These are phyloP conservation scores for Gymnoscopelus braueri DNA, from an alignment of 2,797 vertebrate species.

Conservation along the genomic window DNA sequence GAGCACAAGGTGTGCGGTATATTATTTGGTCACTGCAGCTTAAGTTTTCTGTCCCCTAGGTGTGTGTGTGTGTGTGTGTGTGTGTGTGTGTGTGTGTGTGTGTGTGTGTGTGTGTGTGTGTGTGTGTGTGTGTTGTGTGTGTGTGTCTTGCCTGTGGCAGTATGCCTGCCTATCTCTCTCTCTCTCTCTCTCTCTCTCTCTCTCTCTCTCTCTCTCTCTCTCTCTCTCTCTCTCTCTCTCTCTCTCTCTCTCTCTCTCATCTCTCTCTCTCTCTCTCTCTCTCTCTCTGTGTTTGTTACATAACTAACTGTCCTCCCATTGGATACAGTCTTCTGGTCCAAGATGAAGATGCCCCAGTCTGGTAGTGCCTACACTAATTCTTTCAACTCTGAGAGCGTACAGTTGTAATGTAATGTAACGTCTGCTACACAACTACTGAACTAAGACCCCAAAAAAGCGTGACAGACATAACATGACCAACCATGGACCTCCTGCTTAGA, in stretches of 20 bases:
- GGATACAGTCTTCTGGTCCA: neutral
- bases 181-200: too few species aligned
- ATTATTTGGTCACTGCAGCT: conserved; percentile 26
- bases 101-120: neutral
- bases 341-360: conserved; percentile 18
- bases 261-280: neutral
- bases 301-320: neutral
- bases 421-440: too few species aligned
- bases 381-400: too few species aligned
- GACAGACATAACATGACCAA: too few species aligned
- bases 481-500: too few species aligned
- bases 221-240: neutral
- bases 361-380: too few species aligned
- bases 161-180: too few species aligned
- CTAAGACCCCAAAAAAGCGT: too few species aligned
- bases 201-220: too few species aligned
- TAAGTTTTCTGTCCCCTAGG: conserved; percentile 21
- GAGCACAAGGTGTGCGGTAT: conserved; percentile 24
- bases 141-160: neutral
- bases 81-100: conserved; percentile 17
- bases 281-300: neutral
- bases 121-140: conserved; percentile 3
- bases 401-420: too few species aligned
- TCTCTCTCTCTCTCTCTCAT: neutral
- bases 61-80: conserved; percentile 12